Conservation (phyloP, 2,888 invertebrate genomes). For the Polia nebulosa region DNA sequence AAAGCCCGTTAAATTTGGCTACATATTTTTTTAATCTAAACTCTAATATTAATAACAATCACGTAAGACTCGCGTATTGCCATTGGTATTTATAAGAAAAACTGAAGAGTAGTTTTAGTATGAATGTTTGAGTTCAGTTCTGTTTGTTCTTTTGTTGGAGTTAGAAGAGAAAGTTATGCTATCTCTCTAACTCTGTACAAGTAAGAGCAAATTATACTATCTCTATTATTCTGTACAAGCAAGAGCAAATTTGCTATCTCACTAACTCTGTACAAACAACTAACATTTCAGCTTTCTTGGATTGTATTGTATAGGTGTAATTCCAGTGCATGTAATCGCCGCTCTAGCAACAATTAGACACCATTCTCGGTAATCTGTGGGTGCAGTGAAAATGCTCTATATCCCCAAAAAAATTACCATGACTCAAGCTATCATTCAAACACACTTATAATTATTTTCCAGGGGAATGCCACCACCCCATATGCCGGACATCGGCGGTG, state of each 20-base stretch:
- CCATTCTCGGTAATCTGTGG: too few species aligned
- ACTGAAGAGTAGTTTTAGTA: not conserved
- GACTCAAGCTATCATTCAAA: not conserved
- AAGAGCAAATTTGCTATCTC: not conserved
- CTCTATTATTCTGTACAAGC: too few species aligned
- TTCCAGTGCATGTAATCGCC: too few species aligned
- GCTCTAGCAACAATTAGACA: too few species aligned
- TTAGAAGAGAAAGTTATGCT: too few species aligned
- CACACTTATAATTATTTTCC: constrained; percentile 41
- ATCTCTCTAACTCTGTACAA: too few species aligned
- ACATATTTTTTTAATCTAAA: constrained; percentile 22
- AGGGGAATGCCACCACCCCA: constrained; percentile 83
- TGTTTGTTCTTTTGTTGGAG: too few species aligned
- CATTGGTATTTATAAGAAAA: not conserved
- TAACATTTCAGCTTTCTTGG: too few species aligned
- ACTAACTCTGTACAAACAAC: too few species aligned
- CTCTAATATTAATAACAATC: constrained; percentile 7
- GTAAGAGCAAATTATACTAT: too few species aligned
- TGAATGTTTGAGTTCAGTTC: not conserved
- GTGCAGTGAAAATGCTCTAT: not conserved
- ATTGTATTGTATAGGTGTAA: too few species aligned
- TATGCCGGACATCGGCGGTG: constrained; percentile 91
- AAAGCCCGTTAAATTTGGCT: constrained; percentile 62
- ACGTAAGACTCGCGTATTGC: not conserved
- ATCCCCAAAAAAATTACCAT: not conserved